A percentile compares a stretch with the other conserved stretches of the same genome.
These are phyloP conservation scores for Tetranychus truncatus DNA, from an alignment of 2,888 invertebrate species.

Conservation along the genomic window DNA sequence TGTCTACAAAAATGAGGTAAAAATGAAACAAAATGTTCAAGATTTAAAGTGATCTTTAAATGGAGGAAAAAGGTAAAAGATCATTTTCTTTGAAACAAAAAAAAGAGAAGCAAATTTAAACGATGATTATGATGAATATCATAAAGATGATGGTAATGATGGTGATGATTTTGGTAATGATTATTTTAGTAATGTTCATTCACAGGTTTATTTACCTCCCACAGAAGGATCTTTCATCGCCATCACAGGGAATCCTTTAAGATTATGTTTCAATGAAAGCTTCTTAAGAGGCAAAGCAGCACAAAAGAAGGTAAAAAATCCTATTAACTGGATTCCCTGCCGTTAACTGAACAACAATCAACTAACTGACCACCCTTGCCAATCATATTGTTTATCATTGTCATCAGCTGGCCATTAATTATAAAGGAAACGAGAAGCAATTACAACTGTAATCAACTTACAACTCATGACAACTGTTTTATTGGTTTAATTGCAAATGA, in stretches of 20 bases:
- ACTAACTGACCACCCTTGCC: not conserved
- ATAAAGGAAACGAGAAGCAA: no score
- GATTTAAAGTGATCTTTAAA: not conserved
- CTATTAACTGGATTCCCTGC: constrained; percentile 1
- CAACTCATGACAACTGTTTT: no score
- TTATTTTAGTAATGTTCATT: not conserved
- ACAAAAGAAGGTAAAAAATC: not conserved
- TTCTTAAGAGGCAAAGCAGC: no score
- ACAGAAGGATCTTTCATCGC: not conserved
- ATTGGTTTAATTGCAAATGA: no score
- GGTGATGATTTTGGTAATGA: not conserved
- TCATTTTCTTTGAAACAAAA: not conserved
- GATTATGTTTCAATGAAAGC: not conserved
- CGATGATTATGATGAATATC: not conserved
- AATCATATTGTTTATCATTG: not conserved
- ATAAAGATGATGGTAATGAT: not conserved
- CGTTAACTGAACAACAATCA: not conserved
- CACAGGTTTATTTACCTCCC: not conserved
- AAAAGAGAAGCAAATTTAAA: not conserved
- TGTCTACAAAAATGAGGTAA: not conserved
- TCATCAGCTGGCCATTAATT: not conserved
- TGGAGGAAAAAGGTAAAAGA: not conserved
- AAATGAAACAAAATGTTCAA: not conserved
- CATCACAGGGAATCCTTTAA: not conserved
- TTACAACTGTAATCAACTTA: no score